Evolutionary conservation across 2,113 vertebrate genomes (phyloP), one percentile per base, ranked within the genome.

Genomic region (Plectropomus leopardus): DNA sequence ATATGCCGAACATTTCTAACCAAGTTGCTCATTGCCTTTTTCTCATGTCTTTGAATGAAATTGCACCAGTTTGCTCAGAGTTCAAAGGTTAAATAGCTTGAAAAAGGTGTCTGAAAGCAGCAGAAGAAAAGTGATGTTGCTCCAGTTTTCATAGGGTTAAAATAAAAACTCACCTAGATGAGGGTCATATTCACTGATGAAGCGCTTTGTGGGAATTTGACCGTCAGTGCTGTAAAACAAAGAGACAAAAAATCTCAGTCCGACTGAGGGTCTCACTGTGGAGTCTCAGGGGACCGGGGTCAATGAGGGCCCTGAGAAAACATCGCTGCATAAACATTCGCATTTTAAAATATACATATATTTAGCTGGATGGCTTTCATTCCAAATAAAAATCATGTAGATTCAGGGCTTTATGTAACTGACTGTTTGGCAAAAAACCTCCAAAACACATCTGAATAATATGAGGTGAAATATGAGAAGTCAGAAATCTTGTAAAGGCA

Each of bases 161-260:
- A 40, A 40, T 10, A 40, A 45, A 6, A 26, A 7, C 96, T 97
- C 95, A 98, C 97, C 97, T 58, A 97, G 88, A 67, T 96, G 94
- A 0, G 97, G 97, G 71, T 98, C 97, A n/a, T 98, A 98, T 91
- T 98, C 97, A 15, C 96, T 96, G 88, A 98, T 98, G 88, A 98
- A 98, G 77, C 97, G 94, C 92, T 96, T 97, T 72, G 97, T 98
- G 21, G 96, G 90, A 98, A 98, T 93, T 97, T 98, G 88, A 98
- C 97, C 0, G 96, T 97, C 87, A 98, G 91, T 4, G 97, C 97
- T 98, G 94, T 75, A 89, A 81, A 57, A 68, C 23, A 79, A 45
- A n/a, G 44, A 51, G 8, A 57, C 7, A 63, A 42, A 5, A 7
- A 5, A 15, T 63, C 36, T 42, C 3, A 48, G 19, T 61, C 9